Base-by-base conservation (phyloP, 2,888 invertebrate species). In the Cyclophora punctaria region DNA sequence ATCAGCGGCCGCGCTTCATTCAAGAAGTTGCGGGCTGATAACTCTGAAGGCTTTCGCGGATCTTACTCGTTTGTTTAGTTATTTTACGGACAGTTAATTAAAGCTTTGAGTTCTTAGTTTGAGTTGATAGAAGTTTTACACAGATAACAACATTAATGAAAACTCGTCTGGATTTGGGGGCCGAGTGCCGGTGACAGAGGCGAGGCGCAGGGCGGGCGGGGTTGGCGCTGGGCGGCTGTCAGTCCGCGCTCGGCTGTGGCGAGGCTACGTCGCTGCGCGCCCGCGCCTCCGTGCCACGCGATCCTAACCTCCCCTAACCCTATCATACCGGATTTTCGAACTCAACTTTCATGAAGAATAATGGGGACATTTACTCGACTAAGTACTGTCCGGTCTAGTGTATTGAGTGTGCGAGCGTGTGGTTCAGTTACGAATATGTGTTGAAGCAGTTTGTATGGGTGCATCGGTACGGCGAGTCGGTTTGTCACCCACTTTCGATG, bases 101-200 rank as follows among this genome's bases (percentile, higher is more conserved):
- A 83, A 83, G 75, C 76, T 70, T 44, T 60, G 71, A 71, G 71
- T 80, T 69, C 75, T 73, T 75, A 80, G 81, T 84, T 83, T 76
- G 79, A 82, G 75, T 83, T 82, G 70, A 69, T 60, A 59, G 69
- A 86, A 86, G 75, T 87, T 83, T 86, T 83, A 80, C 75, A 83
- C 77, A 77, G 83, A 86, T 86, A 85, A 86, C 83, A 84, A 78
- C 80, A 83, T 86, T 86, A 84, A 87, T 87, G 86, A 84, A 83
- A 86, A 84, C 78, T 84, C 76, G 76, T 73, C 76, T 80, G 77
- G 81, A 83, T 85, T 87, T 82, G 77, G 80, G 80, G 69, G 73
- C 70, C 73, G 75, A 76, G 78, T 78, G 79, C 78, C 76, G 75
- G 78, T 78, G 82, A 81, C 78, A 79, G 74, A 70, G 80, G 67